A percentile compares a stretch with the other conserved stretches of the same genome.
These are phyloP conservation scores for Drosophila ustulata DNA, from an alignment of 2,888 invertebrate species.

Conservation along the genomic window DNA sequence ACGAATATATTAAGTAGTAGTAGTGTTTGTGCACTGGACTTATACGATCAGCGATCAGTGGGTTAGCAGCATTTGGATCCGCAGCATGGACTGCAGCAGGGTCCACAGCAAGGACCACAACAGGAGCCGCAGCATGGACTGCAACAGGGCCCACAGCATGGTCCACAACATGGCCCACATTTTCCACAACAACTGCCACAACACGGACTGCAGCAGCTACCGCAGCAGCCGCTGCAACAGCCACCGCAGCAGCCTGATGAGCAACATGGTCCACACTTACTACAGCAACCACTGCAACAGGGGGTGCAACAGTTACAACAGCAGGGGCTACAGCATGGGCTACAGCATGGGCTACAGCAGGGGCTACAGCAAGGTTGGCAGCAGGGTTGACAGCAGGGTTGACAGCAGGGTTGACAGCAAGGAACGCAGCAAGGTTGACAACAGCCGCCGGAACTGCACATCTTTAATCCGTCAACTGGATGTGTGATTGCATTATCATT, in stretches of 20 bases:
- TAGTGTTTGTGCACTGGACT: conserved; percentile 22
- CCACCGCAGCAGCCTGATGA: conserved; percentile 26
- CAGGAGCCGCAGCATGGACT: conserved; percentile 35
- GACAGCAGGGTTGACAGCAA: conserved; percentile 46
- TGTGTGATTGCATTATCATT: neutral
- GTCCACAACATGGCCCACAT: conserved; percentile 38
- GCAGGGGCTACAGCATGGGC: conserved; percentile 37
- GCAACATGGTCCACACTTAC: conserved; percentile 33
- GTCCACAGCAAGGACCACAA: conserved; percentile 37
- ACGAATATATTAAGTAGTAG: conserved; percentile 27
- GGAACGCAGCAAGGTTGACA: conserved; percentile 43
- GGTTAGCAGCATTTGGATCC: conserved; percentile 40
- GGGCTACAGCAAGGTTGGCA: conserved; percentile 15
- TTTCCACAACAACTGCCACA: conserved; percentile 37
- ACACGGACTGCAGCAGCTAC: conserved; percentile 48
- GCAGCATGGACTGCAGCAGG: conserved; percentile 46
- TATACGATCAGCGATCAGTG: neutral
- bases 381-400: conserved; percentile 29
- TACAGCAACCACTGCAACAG: conserved; percentile 43
- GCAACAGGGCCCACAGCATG: conserved; percentile 44
- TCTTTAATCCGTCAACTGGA: conserved; percentile 44
- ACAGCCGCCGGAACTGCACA: conserved; percentile 59
- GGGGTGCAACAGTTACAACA: conserved; percentile 36
- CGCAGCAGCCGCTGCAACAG: conserved; percentile 21
- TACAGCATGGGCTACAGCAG: conserved; percentile 47